Percentiles rank a stretch among this genome's conserved stretches.
Evolutionary conservation across 2,888 invertebrate species (phyloP).

Genomic region (Neoaliturus tenellus): DNA sequence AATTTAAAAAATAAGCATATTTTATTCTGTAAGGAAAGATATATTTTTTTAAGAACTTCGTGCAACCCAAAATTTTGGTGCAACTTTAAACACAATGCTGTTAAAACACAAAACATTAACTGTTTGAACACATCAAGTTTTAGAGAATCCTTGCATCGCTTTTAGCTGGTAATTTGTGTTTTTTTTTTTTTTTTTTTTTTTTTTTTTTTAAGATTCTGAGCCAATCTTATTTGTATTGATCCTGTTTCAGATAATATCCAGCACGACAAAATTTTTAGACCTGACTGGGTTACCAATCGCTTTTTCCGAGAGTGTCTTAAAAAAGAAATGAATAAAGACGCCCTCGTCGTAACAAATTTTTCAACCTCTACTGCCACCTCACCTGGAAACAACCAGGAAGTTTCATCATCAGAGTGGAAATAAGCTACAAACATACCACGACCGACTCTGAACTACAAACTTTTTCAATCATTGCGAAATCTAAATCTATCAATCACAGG

Average conservation of each 20-base stretch:
- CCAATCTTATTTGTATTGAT: too few species aligned
- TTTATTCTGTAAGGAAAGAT: too few species aligned
- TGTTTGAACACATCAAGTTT: too few species aligned
- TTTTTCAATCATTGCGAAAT: not conserved
- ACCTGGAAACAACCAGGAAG: constrained; percentile 23
- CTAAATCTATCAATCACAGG: not conserved
- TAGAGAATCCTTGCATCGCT: too few species aligned
- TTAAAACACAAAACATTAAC: too few species aligned
- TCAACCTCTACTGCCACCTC: not conserved
- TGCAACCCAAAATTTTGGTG: too few species aligned
- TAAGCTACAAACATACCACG: not conserved
- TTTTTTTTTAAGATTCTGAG: too few species aligned
- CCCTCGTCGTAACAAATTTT: not conserved
- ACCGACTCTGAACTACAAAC: not conserved
- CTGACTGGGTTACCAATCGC: not conserved
- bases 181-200: too few species aligned
- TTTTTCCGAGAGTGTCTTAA: not conserved
- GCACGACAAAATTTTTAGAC: not conserved
- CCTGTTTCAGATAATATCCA: constrained; percentile 64
- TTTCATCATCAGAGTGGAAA: not conserved
- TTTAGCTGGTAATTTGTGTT: too few species aligned
- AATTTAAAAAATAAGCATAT: too few species aligned
- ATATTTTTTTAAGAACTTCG: too few species aligned
- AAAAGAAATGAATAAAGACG: not conserved
- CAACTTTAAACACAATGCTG: too few species aligned